phyloP scores from a whole-genome alignment of 2,888 invertebrate genomes.

The Calliphora vomitoria region DNA sequence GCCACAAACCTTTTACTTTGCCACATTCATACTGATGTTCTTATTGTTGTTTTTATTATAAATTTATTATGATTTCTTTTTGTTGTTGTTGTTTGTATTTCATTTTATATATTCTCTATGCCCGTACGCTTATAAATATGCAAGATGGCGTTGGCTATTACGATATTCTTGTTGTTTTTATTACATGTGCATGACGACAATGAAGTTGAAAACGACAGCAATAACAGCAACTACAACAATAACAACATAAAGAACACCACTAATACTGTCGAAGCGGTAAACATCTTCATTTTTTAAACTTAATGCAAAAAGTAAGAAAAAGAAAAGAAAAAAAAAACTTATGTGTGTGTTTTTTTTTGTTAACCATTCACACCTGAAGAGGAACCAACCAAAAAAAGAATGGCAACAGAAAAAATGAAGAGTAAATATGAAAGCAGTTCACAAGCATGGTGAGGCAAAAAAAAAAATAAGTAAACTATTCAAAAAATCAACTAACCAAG shows the following conservation, averaged over 20 bases:
- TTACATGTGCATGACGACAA: constrained; percentile 66
- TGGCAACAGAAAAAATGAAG: constrained; percentile 26
- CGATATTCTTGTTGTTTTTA: constrained; percentile 67
- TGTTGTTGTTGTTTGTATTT: constrained; percentile 9
- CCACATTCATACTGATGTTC: not conserved
- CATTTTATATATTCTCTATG: constrained; percentile 38
- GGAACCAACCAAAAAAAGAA: constrained; percentile 32
- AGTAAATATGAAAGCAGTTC: constrained; percentile 68
- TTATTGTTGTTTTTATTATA: constrained; percentile 30
- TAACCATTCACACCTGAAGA: constrained; percentile 74
- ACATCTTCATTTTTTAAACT: constrained; percentile 74
- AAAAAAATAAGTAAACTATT: constrained; percentile 48
- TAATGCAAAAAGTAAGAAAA: constrained; percentile 31
- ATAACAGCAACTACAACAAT: constrained; percentile 19
- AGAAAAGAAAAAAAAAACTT: constrained; percentile 7
- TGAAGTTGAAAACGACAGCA: constrained; percentile 56
- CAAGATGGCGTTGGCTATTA: constrained; percentile 75
- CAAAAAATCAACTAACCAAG: constrained; percentile 63
- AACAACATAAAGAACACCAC: constrained; percentile 60
- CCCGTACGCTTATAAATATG: constrained; percentile 69
- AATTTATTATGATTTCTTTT: constrained; percentile 7
- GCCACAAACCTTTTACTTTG: constrained; percentile 47
- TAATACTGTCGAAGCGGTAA: constrained; percentile 71
- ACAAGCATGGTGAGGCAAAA: constrained; percentile 34
- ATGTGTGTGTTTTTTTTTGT: constrained; percentile 46